Evolutionary conservation across 2,888 invertebrate species (phyloP).

Genomic region (Polydrusus cervinus): DNA sequence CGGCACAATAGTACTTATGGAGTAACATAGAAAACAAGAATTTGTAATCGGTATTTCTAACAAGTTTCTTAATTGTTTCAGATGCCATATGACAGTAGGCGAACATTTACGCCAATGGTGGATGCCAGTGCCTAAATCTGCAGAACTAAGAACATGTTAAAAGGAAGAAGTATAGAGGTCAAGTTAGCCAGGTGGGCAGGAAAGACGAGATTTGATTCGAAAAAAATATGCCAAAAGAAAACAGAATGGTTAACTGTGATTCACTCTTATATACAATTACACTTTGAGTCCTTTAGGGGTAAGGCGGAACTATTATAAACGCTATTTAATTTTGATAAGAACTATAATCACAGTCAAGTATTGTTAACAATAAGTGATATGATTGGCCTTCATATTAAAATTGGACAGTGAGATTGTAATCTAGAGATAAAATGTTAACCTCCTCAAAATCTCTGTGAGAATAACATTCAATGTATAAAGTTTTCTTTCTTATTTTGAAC

Average conservation of each 20-base stretch:
- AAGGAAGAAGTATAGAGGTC: not conserved
- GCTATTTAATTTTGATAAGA: slow-evolving; percentile 40
- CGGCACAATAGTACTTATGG: no score
- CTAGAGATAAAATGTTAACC: slow-evolving; percentile 21
- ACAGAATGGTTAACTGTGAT: slow-evolving; percentile 38
- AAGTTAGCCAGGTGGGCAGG: slow-evolving; percentile 13
- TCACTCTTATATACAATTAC: slow-evolving; percentile 6
- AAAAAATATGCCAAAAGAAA: slow-evolving; percentile 34
- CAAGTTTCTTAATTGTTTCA: slow-evolving; percentile 46
- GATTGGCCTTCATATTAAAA: slow-evolving; percentile 24
- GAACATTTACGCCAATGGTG: slow-evolving; percentile 58
- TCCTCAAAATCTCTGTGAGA: slow-evolving; percentile 2
- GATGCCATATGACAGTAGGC: slow-evolving; percentile 56
- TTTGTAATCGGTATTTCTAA: not conserved
- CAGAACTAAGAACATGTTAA: slow-evolving; percentile 23
- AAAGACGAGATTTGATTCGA: not conserved
- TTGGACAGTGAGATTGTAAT: slow-evolving; percentile 33
- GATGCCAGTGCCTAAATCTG: slow-evolving; percentile 60
- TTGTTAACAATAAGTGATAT: slow-evolving; percentile 29
- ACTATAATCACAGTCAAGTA: not conserved
- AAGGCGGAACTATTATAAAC: slow-evolving; percentile 8
- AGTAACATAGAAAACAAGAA: no score
- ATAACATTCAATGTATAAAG: not conserved
- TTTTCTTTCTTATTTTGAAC: not conserved
- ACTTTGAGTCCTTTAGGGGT: slow-evolving; percentile 16